A percentile compares a stretch with the other conserved stretches of the same genome.
Evolutionary conservation across 2,113 vertebrate species (phyloP).

Genomic region (Eulemur macaco): DNA sequence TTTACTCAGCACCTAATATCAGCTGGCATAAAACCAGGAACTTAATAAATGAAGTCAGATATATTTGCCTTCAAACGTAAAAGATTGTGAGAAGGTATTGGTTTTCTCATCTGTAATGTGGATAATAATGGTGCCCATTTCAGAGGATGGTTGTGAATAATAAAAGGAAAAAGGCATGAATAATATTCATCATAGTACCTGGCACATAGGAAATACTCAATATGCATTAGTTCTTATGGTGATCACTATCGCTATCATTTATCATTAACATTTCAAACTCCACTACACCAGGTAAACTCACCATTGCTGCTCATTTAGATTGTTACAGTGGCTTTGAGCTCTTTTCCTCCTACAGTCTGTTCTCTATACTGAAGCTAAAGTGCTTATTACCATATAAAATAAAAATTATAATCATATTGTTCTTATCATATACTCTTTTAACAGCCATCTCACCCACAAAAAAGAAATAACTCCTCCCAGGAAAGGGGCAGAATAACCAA

Average conservation of each 20-base stretch:
- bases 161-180: not conserved
- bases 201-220: not conserved
- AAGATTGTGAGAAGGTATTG: not conserved
- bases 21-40: not conserved
- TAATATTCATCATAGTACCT: not conserved
- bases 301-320: not conserved
- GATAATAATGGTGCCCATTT: not conserved
- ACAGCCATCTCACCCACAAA: not conserved
- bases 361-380: not conserved
- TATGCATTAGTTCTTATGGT: not conserved
- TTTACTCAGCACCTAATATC: not conserved
- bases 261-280: not conserved
- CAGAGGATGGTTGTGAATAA: not conserved
- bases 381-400: not conserved
- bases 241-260: not conserved
- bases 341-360: not conserved
- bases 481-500: not conserved
- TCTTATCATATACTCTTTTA: not conserved
- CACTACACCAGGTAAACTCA: not conserved
- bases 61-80: not conserved
- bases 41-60: not conserved
- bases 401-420: not conserved
- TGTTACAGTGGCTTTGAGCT: not conserved
- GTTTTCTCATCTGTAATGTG: not conserved
- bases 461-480: not conserved